Evolutionary conservation across 2,797 vertebrate species (phyloP).

Genomic region (Hoplostethus mediterraneus): DNA sequence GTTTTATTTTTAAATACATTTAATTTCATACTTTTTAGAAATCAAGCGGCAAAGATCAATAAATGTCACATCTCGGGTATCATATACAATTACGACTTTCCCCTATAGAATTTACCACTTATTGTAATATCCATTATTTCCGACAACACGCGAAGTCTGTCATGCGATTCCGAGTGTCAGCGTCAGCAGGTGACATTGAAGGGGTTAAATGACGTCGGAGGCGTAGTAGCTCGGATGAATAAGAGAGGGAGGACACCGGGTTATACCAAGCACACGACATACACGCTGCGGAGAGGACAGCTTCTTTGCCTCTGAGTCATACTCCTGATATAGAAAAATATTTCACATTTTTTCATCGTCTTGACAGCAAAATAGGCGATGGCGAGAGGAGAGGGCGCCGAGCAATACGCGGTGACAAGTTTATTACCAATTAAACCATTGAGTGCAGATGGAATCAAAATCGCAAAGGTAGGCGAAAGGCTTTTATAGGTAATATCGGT

Average conservation of each 20-base stretch:
- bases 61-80: too few relatives aligned
- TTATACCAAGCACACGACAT: too few relatives aligned
- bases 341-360: neutral
- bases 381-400: constrained; percentile 80
- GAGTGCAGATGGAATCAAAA: constrained; percentile 61
- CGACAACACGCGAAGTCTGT: too few relatives aligned
- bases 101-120: too few relatives aligned
- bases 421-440: constrained; percentile 65
- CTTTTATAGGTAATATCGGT: rapidly evolving
- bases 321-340: neutral
- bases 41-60: too few relatives aligned
- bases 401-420: constrained; percentile 63
- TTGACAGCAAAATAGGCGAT: constrained; percentile 47
- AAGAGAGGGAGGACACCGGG: neutral
- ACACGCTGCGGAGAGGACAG: too few relatives aligned
- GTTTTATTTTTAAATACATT: too few relatives aligned
- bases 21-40: too few relatives aligned
- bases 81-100: too few relatives aligned
- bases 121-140: too few relatives aligned
- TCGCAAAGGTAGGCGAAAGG: constrained; percentile 61
- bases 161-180: too few relatives aligned
- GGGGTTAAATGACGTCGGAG: neutral
- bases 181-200: too few relatives aligned
- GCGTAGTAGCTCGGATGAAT: constrained; percentile 24
- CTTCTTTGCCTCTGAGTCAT: neutral